Percentiles rank a stretch among this genome's conserved stretches.
These are phyloP conservation scores for Tetragnatha montana DNA, from an alignment of 2,888 invertebrate species.

Conservation along the genomic window DNA sequence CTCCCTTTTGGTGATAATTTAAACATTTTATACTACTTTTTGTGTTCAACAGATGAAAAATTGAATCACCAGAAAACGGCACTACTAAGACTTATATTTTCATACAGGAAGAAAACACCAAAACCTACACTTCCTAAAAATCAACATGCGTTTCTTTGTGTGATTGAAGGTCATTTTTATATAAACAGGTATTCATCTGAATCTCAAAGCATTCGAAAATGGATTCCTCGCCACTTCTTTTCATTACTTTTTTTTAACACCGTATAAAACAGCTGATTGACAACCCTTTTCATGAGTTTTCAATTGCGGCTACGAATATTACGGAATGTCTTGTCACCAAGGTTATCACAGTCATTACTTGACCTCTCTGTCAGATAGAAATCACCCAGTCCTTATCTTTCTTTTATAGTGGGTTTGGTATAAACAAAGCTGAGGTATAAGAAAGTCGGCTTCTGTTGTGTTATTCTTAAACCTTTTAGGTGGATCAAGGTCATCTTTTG, in stretches of 20 bases:
- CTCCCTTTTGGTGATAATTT: no score
- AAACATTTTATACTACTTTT: no score
- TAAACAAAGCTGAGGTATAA: not conserved
- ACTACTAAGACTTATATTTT: no score
- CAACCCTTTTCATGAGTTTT: not conserved
- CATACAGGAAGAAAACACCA: no score
- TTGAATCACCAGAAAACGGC: no score
- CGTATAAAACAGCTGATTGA: not conserved
- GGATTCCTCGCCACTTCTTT: no score
- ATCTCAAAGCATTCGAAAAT: no score
- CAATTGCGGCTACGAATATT: not conserved
- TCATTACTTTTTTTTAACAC: not conserved
- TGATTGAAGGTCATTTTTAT: no score
- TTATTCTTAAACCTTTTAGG: not conserved
- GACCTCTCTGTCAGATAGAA: not conserved
- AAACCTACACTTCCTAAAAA: no score
- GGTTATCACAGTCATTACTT: not conserved
- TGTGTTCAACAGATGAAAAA: no score
- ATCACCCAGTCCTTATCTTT: not conserved
- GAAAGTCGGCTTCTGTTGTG: not conserved
- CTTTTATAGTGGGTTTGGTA: not conserved
- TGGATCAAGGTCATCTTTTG: not conserved
- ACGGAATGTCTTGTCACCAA: not conserved
- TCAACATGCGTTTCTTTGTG: no score
- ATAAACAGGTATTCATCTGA: no score